Evolutionary conservation across 2,888 invertebrate genomes (phyloP).

Genomic region (Philereme vetulata): DNA sequence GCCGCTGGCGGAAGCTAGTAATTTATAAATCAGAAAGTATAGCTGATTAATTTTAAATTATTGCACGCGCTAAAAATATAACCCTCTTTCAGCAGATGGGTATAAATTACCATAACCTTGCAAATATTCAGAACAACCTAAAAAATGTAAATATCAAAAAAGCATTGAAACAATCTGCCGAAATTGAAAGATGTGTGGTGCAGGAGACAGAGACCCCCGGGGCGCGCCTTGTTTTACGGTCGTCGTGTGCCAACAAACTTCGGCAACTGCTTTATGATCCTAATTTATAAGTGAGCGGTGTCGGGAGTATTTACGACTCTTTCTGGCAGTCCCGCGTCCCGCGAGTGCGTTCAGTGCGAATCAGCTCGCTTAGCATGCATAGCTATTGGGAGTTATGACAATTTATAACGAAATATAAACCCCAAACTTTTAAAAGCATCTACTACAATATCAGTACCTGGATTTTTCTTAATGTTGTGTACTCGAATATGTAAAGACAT

Average conservation of each 20-base stretch:
- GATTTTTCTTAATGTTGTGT: too few relatives aligned
- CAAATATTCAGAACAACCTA: too few relatives aligned
- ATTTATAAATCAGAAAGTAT: too few relatives aligned
- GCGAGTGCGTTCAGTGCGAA: conserved; percentile 67
- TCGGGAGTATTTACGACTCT: conserved; percentile 78
- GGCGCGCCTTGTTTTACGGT: conserved; percentile 77
- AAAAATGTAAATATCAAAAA: neutral
- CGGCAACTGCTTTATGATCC: conserved; percentile 83
- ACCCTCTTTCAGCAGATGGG: too few relatives aligned
- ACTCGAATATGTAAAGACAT: too few relatives aligned
- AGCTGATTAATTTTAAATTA: too few relatives aligned
- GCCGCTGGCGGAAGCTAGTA: too few relatives aligned
- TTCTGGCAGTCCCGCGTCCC: conserved; percentile 76
- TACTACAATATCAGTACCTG: too few relatives aligned
- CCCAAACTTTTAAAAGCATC: too few relatives aligned
- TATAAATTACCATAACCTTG: too few relatives aligned
- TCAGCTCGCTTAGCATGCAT: conserved; percentile 35
- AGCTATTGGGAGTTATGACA: conserved; percentile 19
- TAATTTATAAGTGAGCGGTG: conserved; percentile 83
- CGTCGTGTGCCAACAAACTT: conserved; percentile 81
- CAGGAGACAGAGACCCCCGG: conserved; percentile 61
- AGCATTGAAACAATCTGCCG: conserved; percentile 48
- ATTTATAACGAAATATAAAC: neutral
- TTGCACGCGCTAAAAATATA: too few relatives aligned
- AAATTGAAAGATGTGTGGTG: conserved; percentile 71